Percentiles rank a stretch among this genome's conserved stretches.
phyloP scores from a whole-genome alignment of 2,888 invertebrate species.

The Cataglyphis cursor region DNA sequence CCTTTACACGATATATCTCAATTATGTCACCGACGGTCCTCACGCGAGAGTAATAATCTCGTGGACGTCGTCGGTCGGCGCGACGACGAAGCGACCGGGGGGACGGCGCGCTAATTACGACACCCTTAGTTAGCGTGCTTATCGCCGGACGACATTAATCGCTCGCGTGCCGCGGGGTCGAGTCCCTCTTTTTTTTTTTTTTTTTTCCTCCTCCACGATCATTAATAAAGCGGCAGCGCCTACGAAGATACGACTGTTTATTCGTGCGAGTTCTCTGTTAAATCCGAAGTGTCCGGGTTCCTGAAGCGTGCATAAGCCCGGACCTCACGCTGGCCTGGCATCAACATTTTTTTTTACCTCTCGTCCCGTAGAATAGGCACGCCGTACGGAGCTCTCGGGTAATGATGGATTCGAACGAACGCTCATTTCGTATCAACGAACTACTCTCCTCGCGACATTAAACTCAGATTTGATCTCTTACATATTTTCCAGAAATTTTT shows the following conservation, averaged over 20 bases:
- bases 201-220: neutral
- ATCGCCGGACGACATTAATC: constrained; percentile 53
- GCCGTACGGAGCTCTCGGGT: constrained; percentile 70
- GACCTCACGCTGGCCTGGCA: constrained; percentile 81
- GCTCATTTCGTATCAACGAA: constrained; percentile 61
- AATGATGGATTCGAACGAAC: constrained; percentile 78
- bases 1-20: constrained; percentile 48
- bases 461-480: neutral
- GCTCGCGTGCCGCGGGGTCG: constrained; percentile 45
- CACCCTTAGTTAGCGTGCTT: constrained; percentile 58
- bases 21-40: constrained; percentile 35
- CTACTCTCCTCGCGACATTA: neutral
- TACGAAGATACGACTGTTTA: constrained; percentile 70
- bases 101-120: constrained; percentile 49
- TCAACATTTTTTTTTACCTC: constrained; percentile 79
- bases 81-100: neutral
- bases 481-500: neutral
- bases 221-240: constrained; percentile 63
- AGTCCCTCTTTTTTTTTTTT: constrained; percentile 20
- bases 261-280: constrained; percentile 66
- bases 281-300: constrained; percentile 78
- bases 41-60: constrained; percentile 52
- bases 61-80: constrained; percentile 31
- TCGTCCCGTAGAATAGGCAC: constrained; percentile 75
- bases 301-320: constrained; percentile 77